Evolutionary conservation across 2,113 vertebrate species (phyloP).

Genomic region (Uria aalge): DNA sequence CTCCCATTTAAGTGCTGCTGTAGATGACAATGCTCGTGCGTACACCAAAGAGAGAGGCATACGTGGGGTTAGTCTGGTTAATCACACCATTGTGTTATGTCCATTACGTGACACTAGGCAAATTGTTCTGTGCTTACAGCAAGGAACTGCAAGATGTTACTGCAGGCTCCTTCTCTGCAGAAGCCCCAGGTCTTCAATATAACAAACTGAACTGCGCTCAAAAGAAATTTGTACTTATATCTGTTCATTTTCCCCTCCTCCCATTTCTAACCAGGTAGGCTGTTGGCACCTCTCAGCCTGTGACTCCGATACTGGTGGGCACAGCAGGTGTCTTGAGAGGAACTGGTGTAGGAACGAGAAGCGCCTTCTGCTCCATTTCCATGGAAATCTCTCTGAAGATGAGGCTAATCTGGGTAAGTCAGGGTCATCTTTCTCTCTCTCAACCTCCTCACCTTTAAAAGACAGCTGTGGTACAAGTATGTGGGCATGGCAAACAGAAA

Average conservation of each 20-base stretch:
- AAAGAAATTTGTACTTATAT: not conserved
- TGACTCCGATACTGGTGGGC: not conserved
- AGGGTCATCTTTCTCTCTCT: not conserved
- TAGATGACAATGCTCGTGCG: rapidly evolving
- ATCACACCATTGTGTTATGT: not conserved
- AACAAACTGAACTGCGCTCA: not conserved
- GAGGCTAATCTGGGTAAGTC: not conserved
- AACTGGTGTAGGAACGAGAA: not conserved
- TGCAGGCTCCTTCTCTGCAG: not conserved
- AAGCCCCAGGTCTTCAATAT: not conserved
- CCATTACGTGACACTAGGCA: not conserved
- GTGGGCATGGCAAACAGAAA: not conserved
- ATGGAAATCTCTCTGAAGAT: not conserved
- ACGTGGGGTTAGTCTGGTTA: not conserved
- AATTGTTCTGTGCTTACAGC: not conserved
- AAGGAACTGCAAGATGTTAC: rapidly evolving
- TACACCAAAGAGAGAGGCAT: rapidly evolving
- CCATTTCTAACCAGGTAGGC: not conserved
- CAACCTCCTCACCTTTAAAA: not conserved
- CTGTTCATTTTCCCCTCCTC: not conserved
- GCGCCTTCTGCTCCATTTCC: not conserved
- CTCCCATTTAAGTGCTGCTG: not conserved
- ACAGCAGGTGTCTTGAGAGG: not conserved
- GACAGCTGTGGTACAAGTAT: not conserved
- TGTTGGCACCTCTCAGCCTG: not conserved